Percentiles rank a stretch among this genome's conserved stretches.
phyloP scores from a whole-genome alignment of 2,113 vertebrate species.

The Crotalus horridus region DNA sequence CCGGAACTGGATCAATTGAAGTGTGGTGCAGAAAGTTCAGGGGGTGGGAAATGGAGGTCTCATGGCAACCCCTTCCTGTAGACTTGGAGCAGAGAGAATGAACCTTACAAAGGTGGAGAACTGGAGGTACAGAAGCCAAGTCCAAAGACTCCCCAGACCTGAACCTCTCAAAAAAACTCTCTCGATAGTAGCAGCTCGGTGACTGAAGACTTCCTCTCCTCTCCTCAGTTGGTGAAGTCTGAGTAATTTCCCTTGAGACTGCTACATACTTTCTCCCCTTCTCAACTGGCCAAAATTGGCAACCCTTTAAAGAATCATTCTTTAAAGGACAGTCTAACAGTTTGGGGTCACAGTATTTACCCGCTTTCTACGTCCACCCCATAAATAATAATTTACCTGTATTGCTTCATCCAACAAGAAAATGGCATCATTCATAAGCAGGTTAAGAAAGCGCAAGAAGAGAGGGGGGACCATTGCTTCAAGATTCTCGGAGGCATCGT shows the following conservation, averaged over 20 bases:
- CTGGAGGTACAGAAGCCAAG: neutral
- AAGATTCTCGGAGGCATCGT: constrained; percentile 92
- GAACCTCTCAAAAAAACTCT: neutral
- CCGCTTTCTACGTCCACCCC: neutral
- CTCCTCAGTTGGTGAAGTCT: neutral
- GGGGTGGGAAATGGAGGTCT: neutral
- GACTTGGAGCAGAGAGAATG: neutral
- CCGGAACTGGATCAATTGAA: neutral
- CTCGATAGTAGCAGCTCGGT: neutral
- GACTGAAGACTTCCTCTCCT: too few relatives aligned
- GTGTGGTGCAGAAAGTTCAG: neutral
- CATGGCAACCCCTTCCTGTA: neutral
- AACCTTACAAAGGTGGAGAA: neutral
- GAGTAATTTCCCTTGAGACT: neutral
- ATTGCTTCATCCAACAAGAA: constrained; percentile 98
- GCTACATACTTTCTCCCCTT: neutral
- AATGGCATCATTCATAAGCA: constrained; percentile 96
- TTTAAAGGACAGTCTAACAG: neutral
- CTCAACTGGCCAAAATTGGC: neutral
- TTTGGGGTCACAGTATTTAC: neutral
- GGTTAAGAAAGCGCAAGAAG: constrained; percentile 92
- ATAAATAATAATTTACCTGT: constrained; percentile 76
- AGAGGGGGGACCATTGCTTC: constrained; percentile 96
- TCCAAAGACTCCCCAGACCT: neutral
- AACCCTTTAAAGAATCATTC: neutral